Evolutionary conservation across 2,113 vertebrate species (phyloP).

Genomic region (Bucco capensis): DNA sequence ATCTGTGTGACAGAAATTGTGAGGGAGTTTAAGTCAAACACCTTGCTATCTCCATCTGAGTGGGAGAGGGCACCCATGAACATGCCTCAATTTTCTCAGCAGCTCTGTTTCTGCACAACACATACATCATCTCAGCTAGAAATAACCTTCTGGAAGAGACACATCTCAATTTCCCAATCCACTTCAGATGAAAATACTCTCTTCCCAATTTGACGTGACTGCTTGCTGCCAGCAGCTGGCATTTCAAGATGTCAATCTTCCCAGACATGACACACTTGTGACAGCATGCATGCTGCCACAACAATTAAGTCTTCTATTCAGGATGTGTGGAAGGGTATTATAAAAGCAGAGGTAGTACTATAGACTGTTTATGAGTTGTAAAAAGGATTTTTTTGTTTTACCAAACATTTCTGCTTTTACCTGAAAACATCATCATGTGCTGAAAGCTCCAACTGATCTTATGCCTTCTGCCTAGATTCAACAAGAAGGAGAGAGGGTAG

Average conservation of each 20-base stretch:
- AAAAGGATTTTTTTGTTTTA: neutral
- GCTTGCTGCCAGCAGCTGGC: neutral
- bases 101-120: accelerated
- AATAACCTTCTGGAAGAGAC: neutral
- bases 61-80: neutral
- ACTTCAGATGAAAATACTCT: neutral
- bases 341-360: neutral
- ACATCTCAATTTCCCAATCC: neutral
- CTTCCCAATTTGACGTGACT: neutral
- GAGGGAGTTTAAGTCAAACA: neutral
- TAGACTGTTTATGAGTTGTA: neutral
- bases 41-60: neutral
- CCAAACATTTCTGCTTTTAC: constrained; percentile 62
- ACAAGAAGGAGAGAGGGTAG: constrained; percentile 93
- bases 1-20: neutral
- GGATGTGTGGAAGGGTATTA: neutral
- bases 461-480: constrained; percentile 93
- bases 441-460: constrained; percentile 97
- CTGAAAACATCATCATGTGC: constrained; percentile 99
- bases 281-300: neutral
- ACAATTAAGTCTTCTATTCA: neutral
- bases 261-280: neutral
- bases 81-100: accelerated
- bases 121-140: neutral
- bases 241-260: neutral